phyloP scores from a whole-genome alignment of 1,140 invertebrate genomes.

The Tachypleus tridentatus region DNA sequence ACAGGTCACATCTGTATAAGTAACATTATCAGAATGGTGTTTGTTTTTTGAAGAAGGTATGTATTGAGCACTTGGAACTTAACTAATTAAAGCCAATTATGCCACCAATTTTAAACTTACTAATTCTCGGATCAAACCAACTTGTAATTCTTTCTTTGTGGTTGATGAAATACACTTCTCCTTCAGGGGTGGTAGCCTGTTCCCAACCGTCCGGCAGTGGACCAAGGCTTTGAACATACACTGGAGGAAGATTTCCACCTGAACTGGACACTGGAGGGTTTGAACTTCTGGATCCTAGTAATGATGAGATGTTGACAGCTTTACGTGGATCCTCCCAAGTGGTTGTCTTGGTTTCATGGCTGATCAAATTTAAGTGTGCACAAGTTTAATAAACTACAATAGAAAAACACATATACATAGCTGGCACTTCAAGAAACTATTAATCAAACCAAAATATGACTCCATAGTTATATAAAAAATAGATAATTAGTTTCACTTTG shows the following conservation, averaged over 20 bases:
- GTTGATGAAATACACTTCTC: conserved; percentile 95
- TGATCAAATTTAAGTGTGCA: conserved; percentile 31
- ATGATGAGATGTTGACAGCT: conserved; percentile 47
- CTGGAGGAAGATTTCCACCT: conserved; percentile 16
- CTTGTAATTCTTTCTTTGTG: conserved; percentile 86
- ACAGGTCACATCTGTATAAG: no score
- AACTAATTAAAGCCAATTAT: no score
- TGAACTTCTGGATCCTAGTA: conserved; percentile 20
- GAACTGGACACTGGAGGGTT: conserved; percentile 17
- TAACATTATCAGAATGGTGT: no score
- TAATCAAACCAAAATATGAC: no score
- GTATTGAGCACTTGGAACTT: no score
- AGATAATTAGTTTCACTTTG: no score
- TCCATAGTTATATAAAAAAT: no score
- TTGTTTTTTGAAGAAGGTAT: no score
- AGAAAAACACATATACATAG: no score
- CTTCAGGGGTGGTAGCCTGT: conserved; percentile 79
- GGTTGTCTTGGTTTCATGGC: conserved; percentile 83
- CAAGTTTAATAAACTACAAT: no score
- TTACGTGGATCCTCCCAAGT: conserved; percentile 95
- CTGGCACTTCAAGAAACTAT: no score
- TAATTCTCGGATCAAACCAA: conserved; percentile 76
- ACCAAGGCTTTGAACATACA: conserved; percentile 43
- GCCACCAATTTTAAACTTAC: conserved; percentile 46
- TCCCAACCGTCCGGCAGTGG: conserved; percentile 92